Evolutionary conservation across 1,140 invertebrate genomes (phyloP), one percentile per base, ranked within the genome.

Genomic region (Trichogramma pretiosum): DNA sequence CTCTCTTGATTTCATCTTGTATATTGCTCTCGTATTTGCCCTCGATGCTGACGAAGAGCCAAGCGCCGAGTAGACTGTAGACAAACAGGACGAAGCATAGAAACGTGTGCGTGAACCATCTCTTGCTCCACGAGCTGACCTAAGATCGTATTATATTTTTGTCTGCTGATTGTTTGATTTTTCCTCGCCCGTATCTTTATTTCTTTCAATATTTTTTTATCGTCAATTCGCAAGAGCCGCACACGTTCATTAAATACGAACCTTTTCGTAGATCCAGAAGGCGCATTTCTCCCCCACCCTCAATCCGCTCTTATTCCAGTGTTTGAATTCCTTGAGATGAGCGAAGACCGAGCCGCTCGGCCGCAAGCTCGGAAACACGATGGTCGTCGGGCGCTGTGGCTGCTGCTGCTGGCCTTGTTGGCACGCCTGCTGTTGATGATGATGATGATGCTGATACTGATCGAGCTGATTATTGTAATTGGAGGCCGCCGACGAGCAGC

Each of bases 51-150:
- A 80, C 68, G 62, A 92, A 92, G 9, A 89, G 69, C 28, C 82
- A 65, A 1, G 87, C 89, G 19, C 89, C 89, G 1, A 84, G 77
- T 19, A 84, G 67, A 52, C 82, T 90, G 63, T 91, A 92, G 5
- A 82, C 67, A 21, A 82, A 68, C 23, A 92, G 77, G 52, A 90
- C 79, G 43, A 85, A 58, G 54, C 85, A 78, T 46, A 93, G 75
- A 64, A 92, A 89, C 26, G 89, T 78, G 70, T 93, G 89, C 8
- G 87, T 90, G 64, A 92, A 90, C 87, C 88, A 92, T 51, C 79
- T 79, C 56, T 80, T 82, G 1, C 86, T 90, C 74, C 81, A 82
- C 11, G 77, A 70, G 61, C 82, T 82, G 33, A 88, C 67, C 68
- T 72, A 46, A 44, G 56, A 24, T 42, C 19, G 49, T 7, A 2